Percentiles rank a stretch among this genome's conserved stretches.
Conservation (phyloP, 2,113 vertebrate genomes). For the Pogona vitticeps region DNA sequence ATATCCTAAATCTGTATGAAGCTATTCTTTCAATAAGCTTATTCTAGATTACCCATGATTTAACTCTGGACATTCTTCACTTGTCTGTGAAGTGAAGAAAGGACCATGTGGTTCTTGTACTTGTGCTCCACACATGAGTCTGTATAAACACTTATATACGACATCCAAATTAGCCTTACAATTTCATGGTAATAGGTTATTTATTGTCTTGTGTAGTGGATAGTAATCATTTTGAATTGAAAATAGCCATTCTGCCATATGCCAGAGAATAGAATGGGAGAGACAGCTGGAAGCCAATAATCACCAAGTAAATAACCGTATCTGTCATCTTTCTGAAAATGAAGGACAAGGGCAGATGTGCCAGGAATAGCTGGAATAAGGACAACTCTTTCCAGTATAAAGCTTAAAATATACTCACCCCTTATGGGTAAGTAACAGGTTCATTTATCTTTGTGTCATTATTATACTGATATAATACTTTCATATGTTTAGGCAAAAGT, state of each 20-base stretch:
- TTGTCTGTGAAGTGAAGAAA: background rate
- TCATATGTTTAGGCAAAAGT: background rate
- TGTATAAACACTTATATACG: background rate
- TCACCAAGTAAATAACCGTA: conserved; percentile 22
- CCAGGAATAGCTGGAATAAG: conserved; percentile 3
- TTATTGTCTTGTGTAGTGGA: conserved; percentile 13
- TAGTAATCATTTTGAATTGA: conserved; percentile 15
- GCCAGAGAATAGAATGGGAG: background rate
- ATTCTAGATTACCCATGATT: background rate
- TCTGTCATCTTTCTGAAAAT: conserved; percentile 26
- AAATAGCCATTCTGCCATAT: conserved; percentile 25
- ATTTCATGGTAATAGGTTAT: conserved; percentile 10
- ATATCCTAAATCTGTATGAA: too few relatives aligned
- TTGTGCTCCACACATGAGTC: background rate
- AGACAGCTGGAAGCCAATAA: conserved; percentile 30
- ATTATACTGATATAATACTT: background rate
- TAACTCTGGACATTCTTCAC: background rate
- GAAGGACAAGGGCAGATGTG: conserved; percentile 10
- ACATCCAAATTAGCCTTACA: conserved; percentile 1
- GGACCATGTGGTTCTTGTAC: background rate
- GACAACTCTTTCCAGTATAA: background rate
- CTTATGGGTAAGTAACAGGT: background rate
- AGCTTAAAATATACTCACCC: background rate
- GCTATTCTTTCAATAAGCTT: too few relatives aligned
- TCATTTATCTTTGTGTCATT: conserved; percentile 4